Evolutionary conservation across 2,113 vertebrate species (phyloP).

Genomic region (Delphinapterus leucas): DNA sequence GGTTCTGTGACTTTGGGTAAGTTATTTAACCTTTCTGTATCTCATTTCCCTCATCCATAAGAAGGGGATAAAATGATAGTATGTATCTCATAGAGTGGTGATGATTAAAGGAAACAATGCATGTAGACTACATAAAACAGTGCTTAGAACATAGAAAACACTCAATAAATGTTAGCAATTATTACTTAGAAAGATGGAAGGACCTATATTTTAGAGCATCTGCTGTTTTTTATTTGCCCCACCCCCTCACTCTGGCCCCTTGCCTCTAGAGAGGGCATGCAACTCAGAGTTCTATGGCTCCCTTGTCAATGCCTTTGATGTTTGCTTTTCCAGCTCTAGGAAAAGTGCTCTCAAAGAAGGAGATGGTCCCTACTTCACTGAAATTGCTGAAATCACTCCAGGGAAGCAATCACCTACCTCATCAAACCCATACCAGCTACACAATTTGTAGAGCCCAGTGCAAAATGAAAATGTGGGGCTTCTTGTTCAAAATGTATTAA

Average conservation of each 20-base stretch:
- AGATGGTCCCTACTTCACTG: neutral
- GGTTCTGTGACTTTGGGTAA: neutral
- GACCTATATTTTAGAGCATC: neutral
- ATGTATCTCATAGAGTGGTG: neutral
- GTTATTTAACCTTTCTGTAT: neutral
- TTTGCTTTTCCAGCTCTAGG: neutral
- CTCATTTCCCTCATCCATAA: neutral
- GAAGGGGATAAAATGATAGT: neutral
- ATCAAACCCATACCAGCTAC: neutral
- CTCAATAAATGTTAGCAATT: neutral
- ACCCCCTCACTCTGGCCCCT: neutral
- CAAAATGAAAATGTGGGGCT: neutral
- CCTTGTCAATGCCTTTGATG: neutral
- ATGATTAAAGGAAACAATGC: neutral
- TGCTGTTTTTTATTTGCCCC: neutral
- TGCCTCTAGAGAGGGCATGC: neutral
- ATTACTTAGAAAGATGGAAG: neutral
- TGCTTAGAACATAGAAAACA: neutral
- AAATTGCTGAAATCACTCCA: neutral
- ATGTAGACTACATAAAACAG: neutral
- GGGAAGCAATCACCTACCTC: neutral
- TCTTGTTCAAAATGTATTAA: neutral
- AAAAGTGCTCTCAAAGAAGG: neutral
- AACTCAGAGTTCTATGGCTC: neutral
- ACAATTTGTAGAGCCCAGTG: neutral